These are phyloP conservation scores for Sphyrna mokarran DNA, from an alignment of 2,113 vertebrate genomes.

Conservation along the genomic window DNA sequence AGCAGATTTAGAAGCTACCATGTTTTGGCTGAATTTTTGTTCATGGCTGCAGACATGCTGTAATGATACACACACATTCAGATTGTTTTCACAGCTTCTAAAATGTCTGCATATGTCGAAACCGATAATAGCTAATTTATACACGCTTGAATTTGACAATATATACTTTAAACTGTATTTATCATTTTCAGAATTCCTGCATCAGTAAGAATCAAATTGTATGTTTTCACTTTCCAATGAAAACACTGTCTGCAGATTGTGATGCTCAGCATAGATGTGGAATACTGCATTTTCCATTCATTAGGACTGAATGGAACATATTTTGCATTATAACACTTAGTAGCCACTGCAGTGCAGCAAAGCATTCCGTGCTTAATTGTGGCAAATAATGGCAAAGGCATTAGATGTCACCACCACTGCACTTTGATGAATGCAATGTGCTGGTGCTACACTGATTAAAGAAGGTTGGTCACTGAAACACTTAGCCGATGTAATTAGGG, in stretches of 20 bases:
- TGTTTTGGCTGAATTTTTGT: neutral
- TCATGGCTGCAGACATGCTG: neutral
- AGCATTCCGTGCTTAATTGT: neutral
- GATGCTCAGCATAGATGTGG: neutral
- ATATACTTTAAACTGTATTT: neutral
- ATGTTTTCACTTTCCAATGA: neutral
- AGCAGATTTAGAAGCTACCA: neutral
- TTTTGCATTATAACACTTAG: neutral
- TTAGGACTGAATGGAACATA: neutral
- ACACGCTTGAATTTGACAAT: neutral
- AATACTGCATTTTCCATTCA: neutral
- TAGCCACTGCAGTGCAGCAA: constrained; percentile 18
- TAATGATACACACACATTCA: neutral
- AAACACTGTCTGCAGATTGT: neutral
- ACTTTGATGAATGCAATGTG: neutral
- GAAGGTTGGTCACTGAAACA: neutral
- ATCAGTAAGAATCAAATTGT: neutral
- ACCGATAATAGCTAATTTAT: neutral
- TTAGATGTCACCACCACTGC: neutral
- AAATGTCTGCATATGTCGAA: neutral
- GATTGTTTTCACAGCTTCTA: neutral
- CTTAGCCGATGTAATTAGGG: neutral
- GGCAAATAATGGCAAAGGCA: constrained; percentile 9
- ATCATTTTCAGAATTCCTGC: neutral
- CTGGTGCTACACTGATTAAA: constrained; percentile 14